These are phyloP conservation scores for Salticus scenicus DNA, from an alignment of 2,888 invertebrate species.

Conservation along the genomic window DNA sequence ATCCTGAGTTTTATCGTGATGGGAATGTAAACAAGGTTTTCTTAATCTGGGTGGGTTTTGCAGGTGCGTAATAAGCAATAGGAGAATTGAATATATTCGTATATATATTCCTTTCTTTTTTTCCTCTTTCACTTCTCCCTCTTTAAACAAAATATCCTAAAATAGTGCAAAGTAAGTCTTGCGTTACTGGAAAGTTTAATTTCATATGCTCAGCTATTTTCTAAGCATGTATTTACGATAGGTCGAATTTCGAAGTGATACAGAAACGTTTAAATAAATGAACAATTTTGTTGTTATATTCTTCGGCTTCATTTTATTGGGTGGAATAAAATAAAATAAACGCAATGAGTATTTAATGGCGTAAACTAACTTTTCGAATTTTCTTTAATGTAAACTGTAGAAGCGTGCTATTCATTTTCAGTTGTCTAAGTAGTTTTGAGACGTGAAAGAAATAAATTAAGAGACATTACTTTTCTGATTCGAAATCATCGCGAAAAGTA, in stretches of 20 bases:
- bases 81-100: not conserved
- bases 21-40: conserved; percentile 65
- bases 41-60: conserved; percentile 58
- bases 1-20: conserved; percentile 52
- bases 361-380: not conserved
- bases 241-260: not conserved
- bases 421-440: not conserved
- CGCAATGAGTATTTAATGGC: not conserved
- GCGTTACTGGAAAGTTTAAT: not conserved
- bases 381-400: not conserved
- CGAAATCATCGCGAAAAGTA: not conserved
- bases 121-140: not conserved
- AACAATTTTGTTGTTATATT: not conserved
- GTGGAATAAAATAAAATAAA: not conserved
- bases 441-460: not conserved
- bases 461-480: not conserved
- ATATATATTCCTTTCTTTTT: not conserved
- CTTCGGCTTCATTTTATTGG: not conserved
- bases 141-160: not conserved
- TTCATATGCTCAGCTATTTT: not conserved
- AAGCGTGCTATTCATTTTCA: not conserved
- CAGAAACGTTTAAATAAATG: not conserved
- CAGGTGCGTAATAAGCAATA: conserved; percentile 31
- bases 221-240: not conserved
- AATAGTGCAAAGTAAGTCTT: not conserved